Evolutionary conservation across 1,140 invertebrate genomes (phyloP).

Genomic region (Lerema accius): DNA sequence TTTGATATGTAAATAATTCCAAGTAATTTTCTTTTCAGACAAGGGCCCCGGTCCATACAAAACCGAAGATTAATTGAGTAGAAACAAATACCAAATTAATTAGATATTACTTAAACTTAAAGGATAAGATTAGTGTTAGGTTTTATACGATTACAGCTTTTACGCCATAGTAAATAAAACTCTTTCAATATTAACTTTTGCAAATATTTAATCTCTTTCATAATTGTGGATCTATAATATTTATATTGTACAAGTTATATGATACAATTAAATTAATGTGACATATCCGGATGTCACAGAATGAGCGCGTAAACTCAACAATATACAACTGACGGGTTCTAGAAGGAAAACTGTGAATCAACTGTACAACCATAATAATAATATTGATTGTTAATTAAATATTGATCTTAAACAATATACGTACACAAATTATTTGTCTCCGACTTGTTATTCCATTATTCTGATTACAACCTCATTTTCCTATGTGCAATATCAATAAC

Average conservation of each 20-base stretch:
- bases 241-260: conserved; percentile 84
- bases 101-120: conserved; percentile 36
- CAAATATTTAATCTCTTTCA: conserved; percentile 84
- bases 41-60: conserved; percentile 69
- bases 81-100: conserved; percentile 51
- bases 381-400: conserved; percentile 42
- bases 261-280: conserved; percentile 79
- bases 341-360: conserved; percentile 57
- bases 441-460: conserved; percentile 62
- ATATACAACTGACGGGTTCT: conserved; percentile 56
- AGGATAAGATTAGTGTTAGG: conserved; percentile 37
- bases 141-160: conserved; percentile 16
- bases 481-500: conserved; percentile 68
- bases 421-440: conserved; percentile 78
- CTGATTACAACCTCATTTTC: conserved; percentile 78
- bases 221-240: conserved; percentile 84
- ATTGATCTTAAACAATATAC: conserved; percentile 78
- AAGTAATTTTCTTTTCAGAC: conserved; percentile 51
- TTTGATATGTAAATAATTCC: no score
- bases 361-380: conserved; percentile 73
- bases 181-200: conserved; percentile 76
- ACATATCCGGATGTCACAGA: conserved; percentile 53
- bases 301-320: conserved; percentile 56
- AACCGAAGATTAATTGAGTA: conserved; percentile 23
- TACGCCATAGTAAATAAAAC: conserved; percentile 59